Conservation (phyloP, 2,888 invertebrate genomes). For the Chrysolina americana region DNA sequence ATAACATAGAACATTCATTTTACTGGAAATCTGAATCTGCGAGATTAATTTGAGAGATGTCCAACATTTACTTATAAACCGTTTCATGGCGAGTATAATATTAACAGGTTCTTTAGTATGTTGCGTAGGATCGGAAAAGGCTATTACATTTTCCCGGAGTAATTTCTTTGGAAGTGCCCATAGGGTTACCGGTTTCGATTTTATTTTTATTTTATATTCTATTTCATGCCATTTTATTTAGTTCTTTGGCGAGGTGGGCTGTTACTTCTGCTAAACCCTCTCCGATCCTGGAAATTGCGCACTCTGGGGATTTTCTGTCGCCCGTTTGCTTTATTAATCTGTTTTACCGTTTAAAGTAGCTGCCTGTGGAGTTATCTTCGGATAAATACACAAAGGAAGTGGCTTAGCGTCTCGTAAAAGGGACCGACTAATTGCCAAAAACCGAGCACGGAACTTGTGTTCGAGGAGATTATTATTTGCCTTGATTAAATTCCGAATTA, state of each 20-base stretch:
- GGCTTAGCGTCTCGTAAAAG: slow-evolving; percentile 38
- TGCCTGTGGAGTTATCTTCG: slow-evolving; percentile 37
- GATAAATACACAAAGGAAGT: slow-evolving; percentile 49
- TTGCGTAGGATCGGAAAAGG: no score
- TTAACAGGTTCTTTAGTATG: no score
- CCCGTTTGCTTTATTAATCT: slow-evolving; percentile 45
- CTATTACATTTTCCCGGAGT: no score
- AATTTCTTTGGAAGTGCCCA: no score
- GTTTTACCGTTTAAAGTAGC: slow-evolving; percentile 31
- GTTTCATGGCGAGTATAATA: no score
- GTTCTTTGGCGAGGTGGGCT: slow-evolving; percentile 4
- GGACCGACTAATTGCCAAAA: slow-evolving; percentile 44
- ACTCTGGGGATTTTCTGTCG: slow-evolving; percentile 28
- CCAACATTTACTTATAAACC: no score
- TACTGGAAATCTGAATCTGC: no score
- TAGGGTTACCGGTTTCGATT: no score
- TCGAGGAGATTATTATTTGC: slow-evolving; percentile 38
- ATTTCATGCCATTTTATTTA: not conserved
- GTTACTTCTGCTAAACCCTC: slow-evolving; percentile 40
- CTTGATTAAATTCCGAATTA: slow-evolving; percentile 45
- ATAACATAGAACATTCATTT: no score
- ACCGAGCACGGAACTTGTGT: slow-evolving; percentile 37
- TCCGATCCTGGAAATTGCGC: slow-evolving; percentile 8
- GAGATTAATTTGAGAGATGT: no score
- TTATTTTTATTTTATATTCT: no score